Conservation (phyloP, 2,888 invertebrate genomes). For the Drosophila vallismaia region DNA sequence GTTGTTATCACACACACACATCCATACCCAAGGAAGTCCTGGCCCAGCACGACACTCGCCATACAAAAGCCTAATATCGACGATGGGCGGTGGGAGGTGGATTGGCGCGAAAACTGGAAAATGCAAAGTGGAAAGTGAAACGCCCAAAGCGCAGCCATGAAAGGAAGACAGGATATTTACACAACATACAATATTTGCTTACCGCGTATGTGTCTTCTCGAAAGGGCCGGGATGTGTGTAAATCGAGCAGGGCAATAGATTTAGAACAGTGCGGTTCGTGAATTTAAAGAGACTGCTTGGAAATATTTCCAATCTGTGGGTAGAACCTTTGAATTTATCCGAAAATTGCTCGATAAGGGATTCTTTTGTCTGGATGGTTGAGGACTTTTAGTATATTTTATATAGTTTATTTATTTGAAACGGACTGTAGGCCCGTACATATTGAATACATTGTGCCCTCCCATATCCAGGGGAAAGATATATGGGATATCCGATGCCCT, state of each 20-base stretch:
- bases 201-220: constrained; percentile 26
- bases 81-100: constrained; percentile 10
- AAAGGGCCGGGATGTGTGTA: constrained; percentile 39
- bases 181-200: constrained; percentile 70
- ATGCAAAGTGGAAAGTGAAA: constrained; percentile 71
- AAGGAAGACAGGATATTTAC: constrained; percentile 67
- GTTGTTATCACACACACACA: constrained; percentile 73
- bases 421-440: constrained; percentile 14
- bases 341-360: too few species aligned
- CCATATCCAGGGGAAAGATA: constrained; percentile 27
- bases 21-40: constrained; percentile 34
- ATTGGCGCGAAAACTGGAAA: constrained; percentile 31
- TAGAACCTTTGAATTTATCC: too few species aligned
- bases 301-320: neutral
- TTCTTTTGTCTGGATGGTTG: too few species aligned
- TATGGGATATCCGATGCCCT: constrained; percentile 57
- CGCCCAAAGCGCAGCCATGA: constrained; percentile 55
- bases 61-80: constrained; percentile 69
- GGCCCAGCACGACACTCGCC: constrained; percentile 43
- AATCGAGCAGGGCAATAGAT: constrained; percentile 62
- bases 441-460: constrained; percentile 26
- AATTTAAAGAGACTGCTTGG: neutral
- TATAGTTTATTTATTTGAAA: constrained; percentile 4
- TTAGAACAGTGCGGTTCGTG: constrained; percentile 37
- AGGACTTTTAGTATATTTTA: too few species aligned